Evolutionary conservation across 2,888 invertebrate species (phyloP), one percentile per base, ranked within the genome.

Genomic region (Oxyteleia sp.): DNA sequence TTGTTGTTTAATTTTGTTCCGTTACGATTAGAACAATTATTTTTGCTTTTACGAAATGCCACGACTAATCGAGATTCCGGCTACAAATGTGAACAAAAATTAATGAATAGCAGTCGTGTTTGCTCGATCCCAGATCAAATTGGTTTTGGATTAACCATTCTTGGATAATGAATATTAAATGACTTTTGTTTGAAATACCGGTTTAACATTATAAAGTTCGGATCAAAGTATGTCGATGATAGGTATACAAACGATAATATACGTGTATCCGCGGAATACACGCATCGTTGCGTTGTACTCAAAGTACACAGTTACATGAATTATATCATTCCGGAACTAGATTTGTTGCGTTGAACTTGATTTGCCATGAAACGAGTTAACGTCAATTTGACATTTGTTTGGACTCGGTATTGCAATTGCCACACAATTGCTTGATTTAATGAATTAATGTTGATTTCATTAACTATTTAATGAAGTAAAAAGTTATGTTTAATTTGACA

Each of bases 321-420:
- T 38, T 41, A 59, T 59, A 59, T 13, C n/a, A 4, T 41, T n/a
- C n/a, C n/a, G n/a, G n/a, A n/a, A 41, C 13, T 26, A 15, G 20
- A 10, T n/a, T 20, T 23, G 41, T 59, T 59, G 18, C 18, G 16
- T 45, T 61, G 45, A 61, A 45, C 8, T 61, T 45, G 43, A 61
- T 61, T 45, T 45, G 16, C 15, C 29, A 61, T 45, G 45, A 61
- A 61, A 61, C 45, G 38, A 38, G 38, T 38, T 38, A 38, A 38
- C 10, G 10, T 38, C 4, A 38, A 38, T 38, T 38, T 38, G 38
- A 38, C 38, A 38, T 38, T 38, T 38, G 38, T 38, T 38, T 38
- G 38, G 2, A 10, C 10, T 2, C 2, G 10, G 38, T 2, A 38
- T 38, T 38, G 38, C 2, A 10, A 38, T n/a, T 3, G n/a, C 2